A percentile compares a stretch with the other conserved stretches of the same genome.
Evolutionary conservation across 2,888 invertebrate species (phyloP).

Genomic region (Dendrolimus houi): DNA sequence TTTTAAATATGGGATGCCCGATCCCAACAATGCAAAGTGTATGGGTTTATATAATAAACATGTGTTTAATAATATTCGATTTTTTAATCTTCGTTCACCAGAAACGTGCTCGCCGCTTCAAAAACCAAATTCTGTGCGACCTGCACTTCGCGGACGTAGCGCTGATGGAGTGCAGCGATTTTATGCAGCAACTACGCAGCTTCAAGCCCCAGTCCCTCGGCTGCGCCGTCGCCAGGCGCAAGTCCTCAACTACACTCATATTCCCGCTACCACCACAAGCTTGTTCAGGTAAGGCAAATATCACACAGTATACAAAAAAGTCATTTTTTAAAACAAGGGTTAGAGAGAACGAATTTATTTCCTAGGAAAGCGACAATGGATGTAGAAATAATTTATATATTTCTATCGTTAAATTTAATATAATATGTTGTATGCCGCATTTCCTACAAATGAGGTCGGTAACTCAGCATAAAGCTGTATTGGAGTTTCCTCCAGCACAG

Average conservation of each 20-base stretch:
- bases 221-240: conserved; percentile 94
- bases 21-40: too few relatives aligned
- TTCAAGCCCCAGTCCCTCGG: conserved; percentile 97
- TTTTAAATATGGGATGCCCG: too few relatives aligned
- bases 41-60: too few relatives aligned
- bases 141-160: conserved; percentile 97
- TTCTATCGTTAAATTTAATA: not conserved
- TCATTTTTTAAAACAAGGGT: too few relatives aligned
- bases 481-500: too few relatives aligned
- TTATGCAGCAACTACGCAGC: conserved; percentile 96
- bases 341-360: too few relatives aligned
- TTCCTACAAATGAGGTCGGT: too few relatives aligned
- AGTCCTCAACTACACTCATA: conserved; percentile 94
- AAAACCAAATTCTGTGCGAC: conserved; percentile 96
- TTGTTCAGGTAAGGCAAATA: conserved; percentile 83
- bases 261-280: conserved; percentile 96
- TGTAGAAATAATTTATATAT: not conserved
- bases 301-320: too few relatives aligned
- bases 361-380: too few relatives aligned
- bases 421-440: not conserved
- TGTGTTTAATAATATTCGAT: too few relatives aligned
- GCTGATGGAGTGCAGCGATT: conserved; percentile 97
- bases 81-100: conserved; percentile 20
- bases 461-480: too few relatives aligned
- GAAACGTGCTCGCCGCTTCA: conserved; percentile 81